Evolutionary conservation across 2,888 invertebrate genomes (phyloP), one percentile per base, ranked within the genome.

Genomic region (Pandemis corylana): DNA sequence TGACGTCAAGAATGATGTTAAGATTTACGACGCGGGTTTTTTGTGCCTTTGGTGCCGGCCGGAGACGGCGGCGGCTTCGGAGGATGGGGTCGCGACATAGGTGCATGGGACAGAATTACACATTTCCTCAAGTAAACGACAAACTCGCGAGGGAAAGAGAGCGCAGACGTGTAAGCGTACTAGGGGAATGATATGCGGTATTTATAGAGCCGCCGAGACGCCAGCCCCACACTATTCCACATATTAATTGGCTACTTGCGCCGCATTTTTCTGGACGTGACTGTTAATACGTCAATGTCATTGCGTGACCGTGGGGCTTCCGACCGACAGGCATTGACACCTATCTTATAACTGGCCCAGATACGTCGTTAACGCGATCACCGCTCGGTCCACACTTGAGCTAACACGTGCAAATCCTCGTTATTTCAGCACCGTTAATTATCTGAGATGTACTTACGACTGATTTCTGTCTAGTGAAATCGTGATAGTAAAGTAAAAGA

Each of bases 271-370:
- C 89, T 88, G 86, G 87, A 90, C 88, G 90, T 88, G 88, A 88
- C 87, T 86, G 89, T 87, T 88, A 88, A 85, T 85, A 85, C 86
- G 87, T 87, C 92, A 91, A 90, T 93, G 91, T 89, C 91, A 87
- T 85, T 85, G 80, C 81, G 83, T 85, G 84, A 80, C 85, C 85
- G 82, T 84, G 85, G 83, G 78, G 84, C 83, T 86, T 86, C 86
- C 89, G 90, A 89, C 90, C 89, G 89, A 91, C 86, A 91, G 90
- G 93, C 93, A 93, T 92, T 92, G 93, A 93, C 93, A 92, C 89
- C 89, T 89, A 88, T 89, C 75, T 71, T 75, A 85, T 90, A 87
- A 90, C 89, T 89, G 89, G 85, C 90, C 88, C 87, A 90, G 85
- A 85, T 89, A 84, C 83, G 79, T 79, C 79, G 83, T 85, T 88